Evolutionary conservation across 2,113 vertebrate species (phyloP).

Genomic region (Pagrus major): DNA sequence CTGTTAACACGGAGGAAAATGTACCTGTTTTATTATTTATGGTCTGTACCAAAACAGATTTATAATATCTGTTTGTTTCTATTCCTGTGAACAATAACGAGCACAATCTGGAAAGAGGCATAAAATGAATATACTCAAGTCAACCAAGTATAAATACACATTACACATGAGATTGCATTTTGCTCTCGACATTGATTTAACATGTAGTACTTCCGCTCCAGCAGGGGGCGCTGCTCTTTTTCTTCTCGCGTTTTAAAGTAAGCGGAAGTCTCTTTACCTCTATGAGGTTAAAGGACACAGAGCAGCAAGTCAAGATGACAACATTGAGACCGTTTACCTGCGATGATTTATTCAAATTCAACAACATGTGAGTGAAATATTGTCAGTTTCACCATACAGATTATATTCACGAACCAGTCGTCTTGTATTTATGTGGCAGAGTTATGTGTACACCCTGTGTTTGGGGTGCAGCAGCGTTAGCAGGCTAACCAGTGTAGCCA

Average conservation of each 20-base stretch:
- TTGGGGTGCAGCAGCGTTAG: neutral
- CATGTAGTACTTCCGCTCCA: neutral
- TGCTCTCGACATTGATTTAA: neutral
- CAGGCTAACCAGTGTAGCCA: neutral
- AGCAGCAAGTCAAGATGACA: slow-evolving; percentile 84
- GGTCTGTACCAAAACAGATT: neutral
- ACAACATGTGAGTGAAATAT: slow-evolving; percentile 90
- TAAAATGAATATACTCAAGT: too few relatives aligned
- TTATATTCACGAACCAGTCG: rapidly evolving
- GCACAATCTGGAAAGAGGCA: too few relatives aligned
- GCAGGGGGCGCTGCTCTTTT: slow-evolving; percentile 20
- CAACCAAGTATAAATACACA: neutral
- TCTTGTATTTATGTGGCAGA: neutral
- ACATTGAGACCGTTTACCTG: slow-evolving; percentile 93
- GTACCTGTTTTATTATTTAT: neutral
- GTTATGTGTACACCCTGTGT: neutral
- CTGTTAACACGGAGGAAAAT: neutral
- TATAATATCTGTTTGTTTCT: neutral
- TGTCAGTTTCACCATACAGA: rapidly evolving
- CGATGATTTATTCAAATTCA: slow-evolving; percentile 96
- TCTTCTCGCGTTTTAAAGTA: rapidly evolving
- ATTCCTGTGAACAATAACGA: too few relatives aligned
- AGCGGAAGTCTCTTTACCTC: neutral
- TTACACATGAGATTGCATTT: too few relatives aligned
- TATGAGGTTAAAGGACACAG: slow-evolving; percentile 14